Conservation (phyloP, 1,140 invertebrate species). For the Aplysia californica region DNA sequence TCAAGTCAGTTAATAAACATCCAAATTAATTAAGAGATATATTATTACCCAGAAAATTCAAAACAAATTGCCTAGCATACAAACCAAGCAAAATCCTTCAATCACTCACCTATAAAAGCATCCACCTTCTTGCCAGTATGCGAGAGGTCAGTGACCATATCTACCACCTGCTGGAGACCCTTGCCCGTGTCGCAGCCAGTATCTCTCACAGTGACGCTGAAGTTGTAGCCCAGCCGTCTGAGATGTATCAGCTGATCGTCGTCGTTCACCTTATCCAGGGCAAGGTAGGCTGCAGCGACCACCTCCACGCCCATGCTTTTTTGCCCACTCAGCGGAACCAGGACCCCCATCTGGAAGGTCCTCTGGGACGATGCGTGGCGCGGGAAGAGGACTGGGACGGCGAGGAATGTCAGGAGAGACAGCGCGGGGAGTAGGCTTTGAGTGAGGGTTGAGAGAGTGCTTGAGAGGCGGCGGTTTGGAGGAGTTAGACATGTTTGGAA, state of each 20-base stretch:
- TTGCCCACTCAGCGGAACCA: slow-evolving; percentile 7
- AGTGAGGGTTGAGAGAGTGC: not conserved
- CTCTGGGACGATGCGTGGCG: not conserved
- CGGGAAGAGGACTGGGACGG: not conserved
- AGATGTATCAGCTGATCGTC: not conserved
- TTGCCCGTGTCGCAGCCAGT: slow-evolving; percentile 12
- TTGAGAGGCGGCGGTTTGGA: not conserved
- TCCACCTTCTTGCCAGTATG: not conserved
- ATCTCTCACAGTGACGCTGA: slow-evolving; percentile 5
- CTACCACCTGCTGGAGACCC: slow-evolving; percentile 3
- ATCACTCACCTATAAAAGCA: slow-evolving; percentile 14
- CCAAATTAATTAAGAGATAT: too few relatives aligned
- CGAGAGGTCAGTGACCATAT: not conserved
- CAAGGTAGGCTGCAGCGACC: slow-evolving; percentile 8
- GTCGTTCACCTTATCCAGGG: not conserved
- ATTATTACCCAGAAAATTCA: too few relatives aligned
- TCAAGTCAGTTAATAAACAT: too few relatives aligned
- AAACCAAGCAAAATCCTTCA: too few relatives aligned
- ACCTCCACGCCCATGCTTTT: slow-evolving; percentile 11
- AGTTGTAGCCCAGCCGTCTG: not conserved
- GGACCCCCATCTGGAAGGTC: not conserved
- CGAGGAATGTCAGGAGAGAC: not conserved
- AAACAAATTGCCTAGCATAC: too few relatives aligned
- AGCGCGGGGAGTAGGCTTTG: not conserved
- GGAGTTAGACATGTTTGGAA: not conserved